phyloP scores from a whole-genome alignment of 2,888 invertebrate species.

The Seira musarum region DNA sequence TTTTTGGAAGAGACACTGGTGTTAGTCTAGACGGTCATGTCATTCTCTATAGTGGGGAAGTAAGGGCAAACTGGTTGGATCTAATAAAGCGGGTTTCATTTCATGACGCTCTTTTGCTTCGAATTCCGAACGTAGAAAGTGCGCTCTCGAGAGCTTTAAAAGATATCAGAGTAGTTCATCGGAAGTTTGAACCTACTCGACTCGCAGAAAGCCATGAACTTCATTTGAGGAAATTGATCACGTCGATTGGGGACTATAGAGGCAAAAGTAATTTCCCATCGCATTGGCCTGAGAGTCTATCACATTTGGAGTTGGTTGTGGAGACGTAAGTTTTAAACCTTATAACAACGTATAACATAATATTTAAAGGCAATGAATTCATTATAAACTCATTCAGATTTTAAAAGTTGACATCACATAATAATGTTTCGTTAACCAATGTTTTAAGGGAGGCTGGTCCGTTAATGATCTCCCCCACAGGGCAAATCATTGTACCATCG shows the following conservation, averaged over 20 bases:
- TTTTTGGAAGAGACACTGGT: slow-evolving; percentile 92
- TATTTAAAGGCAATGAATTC: too few species aligned
- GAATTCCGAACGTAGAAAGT: slow-evolving; percentile 88
- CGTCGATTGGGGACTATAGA: slow-evolving; percentile 85
- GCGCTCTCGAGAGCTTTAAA: slow-evolving; percentile 87
- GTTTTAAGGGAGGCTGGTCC: slow-evolving; percentile 96
- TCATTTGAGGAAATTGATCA: slow-evolving; percentile 87
- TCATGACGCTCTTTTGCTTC: slow-evolving; percentile 80
- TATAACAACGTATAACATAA: too few species aligned
- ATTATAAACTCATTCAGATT: too few species aligned
- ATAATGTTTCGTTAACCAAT: too few species aligned
- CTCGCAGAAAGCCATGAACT: slow-evolving; percentile 89
- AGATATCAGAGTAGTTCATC: slow-evolving; percentile 86
- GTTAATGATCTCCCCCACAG: slow-evolving; percentile 92
- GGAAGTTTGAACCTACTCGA: slow-evolving; percentile 94
- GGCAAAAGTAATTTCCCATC: slow-evolving; percentile 80
- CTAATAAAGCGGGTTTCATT: slow-evolving; percentile 84
- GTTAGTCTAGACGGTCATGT: slow-evolving; percentile 92
- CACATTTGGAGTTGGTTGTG: slow-evolving; percentile 86
- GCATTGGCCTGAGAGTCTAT: slow-evolving; percentile 82
- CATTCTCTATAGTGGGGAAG: slow-evolving; percentile 93
- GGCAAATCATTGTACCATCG: slow-evolving; percentile 93
- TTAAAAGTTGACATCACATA: too few species aligned
- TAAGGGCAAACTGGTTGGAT: slow-evolving; percentile 93
- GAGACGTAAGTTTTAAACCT: slow-evolving; percentile 85